Evolutionary conservation across 2,113 vertebrate species (phyloP).

Genomic region (Poicephalus gulielmi): DNA sequence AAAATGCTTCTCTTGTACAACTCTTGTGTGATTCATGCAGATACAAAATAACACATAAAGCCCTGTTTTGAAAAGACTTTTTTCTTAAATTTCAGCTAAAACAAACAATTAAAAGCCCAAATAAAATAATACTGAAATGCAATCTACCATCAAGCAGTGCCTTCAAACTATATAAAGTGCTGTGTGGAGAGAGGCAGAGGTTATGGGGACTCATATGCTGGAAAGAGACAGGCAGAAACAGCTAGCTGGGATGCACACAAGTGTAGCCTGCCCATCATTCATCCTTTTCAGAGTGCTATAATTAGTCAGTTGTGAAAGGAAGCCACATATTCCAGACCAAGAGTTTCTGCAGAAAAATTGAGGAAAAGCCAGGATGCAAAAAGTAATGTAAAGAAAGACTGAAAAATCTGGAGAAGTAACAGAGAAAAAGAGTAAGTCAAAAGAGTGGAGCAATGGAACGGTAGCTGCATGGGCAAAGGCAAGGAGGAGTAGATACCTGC

Average conservation of each 20-base stretch:
- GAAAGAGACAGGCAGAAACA: background rate
- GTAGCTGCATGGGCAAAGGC: background rate
- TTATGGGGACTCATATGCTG: accelerated
- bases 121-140: background rate
- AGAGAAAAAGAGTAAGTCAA: background rate
- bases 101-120: background rate
- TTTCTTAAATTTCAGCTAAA: background rate
- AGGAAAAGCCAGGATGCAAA: background rate
- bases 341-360: background rate
- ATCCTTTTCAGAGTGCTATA: background rate
- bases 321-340: background rate
- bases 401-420: background rate
- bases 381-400: background rate
- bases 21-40: background rate
- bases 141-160: background rate
- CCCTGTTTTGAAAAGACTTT: background rate
- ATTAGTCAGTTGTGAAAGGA: background rate
- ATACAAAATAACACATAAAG: background rate
- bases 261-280: background rate
- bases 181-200: background rate
- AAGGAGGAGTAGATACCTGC: background rate
- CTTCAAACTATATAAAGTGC: background rate
- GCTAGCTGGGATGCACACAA: background rate
- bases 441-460: background rate
- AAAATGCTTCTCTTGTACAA: conserved; percentile 28